These are phyloP conservation scores for Spongilla lacustris DNA, from an alignment of 37 sponge, comb jelly and placozoan genomes.

Conservation along the genomic window DNA sequence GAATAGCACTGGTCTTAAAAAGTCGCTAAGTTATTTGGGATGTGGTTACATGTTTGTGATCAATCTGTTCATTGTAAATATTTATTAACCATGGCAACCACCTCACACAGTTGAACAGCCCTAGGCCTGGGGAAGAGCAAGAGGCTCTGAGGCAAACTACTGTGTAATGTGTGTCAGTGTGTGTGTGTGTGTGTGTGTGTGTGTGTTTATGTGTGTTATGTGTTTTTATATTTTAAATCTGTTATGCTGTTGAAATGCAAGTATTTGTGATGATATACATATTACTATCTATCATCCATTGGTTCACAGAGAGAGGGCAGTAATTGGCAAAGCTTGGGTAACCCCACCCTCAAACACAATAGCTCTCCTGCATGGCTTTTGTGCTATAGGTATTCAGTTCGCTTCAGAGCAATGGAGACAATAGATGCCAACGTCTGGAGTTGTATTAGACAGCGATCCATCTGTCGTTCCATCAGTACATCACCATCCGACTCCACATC, in stretches of 20 bases:
- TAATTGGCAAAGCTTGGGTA: too few relatives aligned
- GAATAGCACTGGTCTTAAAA: too few relatives aligned
- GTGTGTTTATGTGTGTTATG: background rate
- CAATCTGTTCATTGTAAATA: background rate
- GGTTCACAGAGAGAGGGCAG: background rate
- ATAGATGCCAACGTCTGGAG: slow-evolving; percentile 2
- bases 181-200: background rate
- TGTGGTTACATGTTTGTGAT: background rate
- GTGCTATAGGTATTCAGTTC: slow-evolving; percentile 1
- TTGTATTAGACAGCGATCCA: slow-evolving; percentile 7
- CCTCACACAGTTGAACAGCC: slow-evolving; percentile 49
- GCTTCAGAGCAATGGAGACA: background rate
- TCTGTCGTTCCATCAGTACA: background rate
- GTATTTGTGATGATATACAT: background rate
- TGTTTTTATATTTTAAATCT: background rate
- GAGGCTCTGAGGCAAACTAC: slow-evolving; percentile 17
- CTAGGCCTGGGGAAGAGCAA: slow-evolving; percentile 32
- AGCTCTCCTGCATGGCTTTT: background rate
- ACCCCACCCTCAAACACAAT: background rate
- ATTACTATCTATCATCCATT: too few relatives aligned
- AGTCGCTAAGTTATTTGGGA: too few relatives aligned
- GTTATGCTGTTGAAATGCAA: background rate
- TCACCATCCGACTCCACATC: background rate
- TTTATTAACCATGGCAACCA: background rate
- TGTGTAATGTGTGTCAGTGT: slow-evolving; percentile 7